A percentile compares a stretch with the other conserved stretches of the same genome.
Conservation (phyloP, 2,797 vertebrate genomes). For the Ara ararauna region DNA sequence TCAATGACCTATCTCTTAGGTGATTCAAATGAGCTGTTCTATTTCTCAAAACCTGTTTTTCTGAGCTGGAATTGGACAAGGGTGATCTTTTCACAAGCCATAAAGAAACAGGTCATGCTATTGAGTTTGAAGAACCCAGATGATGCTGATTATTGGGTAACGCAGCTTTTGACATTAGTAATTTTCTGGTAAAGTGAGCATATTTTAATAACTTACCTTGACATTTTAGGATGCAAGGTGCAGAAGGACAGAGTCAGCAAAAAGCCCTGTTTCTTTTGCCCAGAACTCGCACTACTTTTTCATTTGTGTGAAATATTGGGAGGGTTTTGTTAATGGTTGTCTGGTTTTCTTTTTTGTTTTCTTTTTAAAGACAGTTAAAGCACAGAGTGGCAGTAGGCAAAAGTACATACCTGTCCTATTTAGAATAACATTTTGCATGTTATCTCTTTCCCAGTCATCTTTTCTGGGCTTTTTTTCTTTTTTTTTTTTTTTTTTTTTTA, state of each 20-base stretch:
- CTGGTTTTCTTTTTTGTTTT: neutral
- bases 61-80: neutral
- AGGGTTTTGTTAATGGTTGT: neutral
- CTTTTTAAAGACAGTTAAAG: neutral
- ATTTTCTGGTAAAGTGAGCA: neutral
- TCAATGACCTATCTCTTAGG: neutral
- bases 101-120: neutral
- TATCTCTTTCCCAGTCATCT: neutral
- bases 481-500: neutral
- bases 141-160: neutral
- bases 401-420: neutral
- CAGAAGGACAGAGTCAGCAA: neutral
- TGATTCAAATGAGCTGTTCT: neutral
- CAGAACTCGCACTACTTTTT: neutral
- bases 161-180: neutral
- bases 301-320: neutral
- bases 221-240: neutral
- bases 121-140: neutral
- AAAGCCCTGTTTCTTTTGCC: neutral
- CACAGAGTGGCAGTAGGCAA: neutral
- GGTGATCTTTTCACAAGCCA: neutral
- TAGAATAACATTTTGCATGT: neutral
- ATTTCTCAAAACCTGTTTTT: neutral
- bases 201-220: neutral
- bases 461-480: fast-evolving